Conservation (phyloP, 2,797 vertebrate species). For the Apogon talboti region DNA sequence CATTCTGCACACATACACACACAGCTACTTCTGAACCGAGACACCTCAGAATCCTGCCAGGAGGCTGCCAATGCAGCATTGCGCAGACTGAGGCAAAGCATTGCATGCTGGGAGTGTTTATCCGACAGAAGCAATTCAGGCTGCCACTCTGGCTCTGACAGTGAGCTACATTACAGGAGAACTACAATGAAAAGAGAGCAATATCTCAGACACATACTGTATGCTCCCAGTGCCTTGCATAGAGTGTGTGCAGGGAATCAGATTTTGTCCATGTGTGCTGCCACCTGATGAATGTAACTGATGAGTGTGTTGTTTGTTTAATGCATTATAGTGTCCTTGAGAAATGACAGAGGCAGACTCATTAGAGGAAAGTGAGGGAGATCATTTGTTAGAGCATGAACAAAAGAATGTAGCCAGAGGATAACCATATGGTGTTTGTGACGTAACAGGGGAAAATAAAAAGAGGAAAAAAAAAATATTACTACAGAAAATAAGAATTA, state of each 20-base stretch:
- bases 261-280: conserved; percentile 39
- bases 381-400: conserved; percentile 39
- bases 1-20: conserved; percentile 58
- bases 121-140: conserved; percentile 76
- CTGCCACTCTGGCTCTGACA: conserved; percentile 75
- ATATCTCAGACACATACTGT: conserved; percentile 36
- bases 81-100: conserved; percentile 75
- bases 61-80: conserved; percentile 77
- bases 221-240: conserved; percentile 33
- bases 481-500: conserved; percentile 9
- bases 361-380: conserved; percentile 34
- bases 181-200: conserved; percentile 72
- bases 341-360: conserved; percentile 34
- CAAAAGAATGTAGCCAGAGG: conserved; percentile 42
- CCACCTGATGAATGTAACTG: conserved; percentile 55
- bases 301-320: conserved; percentile 28
- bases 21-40: conserved; percentile 64
- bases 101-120: conserved; percentile 83
- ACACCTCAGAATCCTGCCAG: conserved; percentile 75
- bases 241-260: conserved; percentile 22
- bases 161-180: conserved; percentile 72
- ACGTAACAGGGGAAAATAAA: conserved; percentile 5
- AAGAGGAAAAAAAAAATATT: conserved; percentile 9
- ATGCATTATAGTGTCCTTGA: conserved; percentile 42
- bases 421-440: conserved; percentile 39